phyloP scores from a whole-genome alignment of 2,797 vertebrate genomes.

The Anolis apletophallus region DNA sequence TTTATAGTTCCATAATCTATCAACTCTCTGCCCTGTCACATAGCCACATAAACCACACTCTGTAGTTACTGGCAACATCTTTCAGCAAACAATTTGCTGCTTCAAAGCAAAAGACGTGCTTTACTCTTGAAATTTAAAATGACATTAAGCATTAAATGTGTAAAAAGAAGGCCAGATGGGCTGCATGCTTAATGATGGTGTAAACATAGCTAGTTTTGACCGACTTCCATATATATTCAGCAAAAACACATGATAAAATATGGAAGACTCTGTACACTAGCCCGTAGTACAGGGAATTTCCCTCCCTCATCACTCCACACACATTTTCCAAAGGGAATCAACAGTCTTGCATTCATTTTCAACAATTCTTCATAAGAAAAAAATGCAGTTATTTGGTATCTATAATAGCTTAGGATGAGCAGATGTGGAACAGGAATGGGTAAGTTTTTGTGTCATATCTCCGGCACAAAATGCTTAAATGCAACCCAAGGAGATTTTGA shows the following conservation, averaged over 20 bases:
- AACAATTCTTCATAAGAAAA: background rate
- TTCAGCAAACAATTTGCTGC: constrained; percentile 8
- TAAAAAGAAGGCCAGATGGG: constrained; percentile 14
- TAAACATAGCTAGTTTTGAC: background rate
- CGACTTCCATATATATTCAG: background rate
- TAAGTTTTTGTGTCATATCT: background rate
- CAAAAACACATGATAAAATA: background rate
- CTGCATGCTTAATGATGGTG: background rate
- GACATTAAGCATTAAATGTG: too few relatives aligned
- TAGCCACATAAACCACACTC: background rate
- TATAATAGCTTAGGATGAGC: background rate
- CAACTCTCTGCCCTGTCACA: background rate
- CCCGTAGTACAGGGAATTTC: background rate
- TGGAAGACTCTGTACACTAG: background rate
- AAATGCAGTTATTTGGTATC: background rate
- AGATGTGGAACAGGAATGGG: background rate
- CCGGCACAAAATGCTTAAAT: constrained; percentile 8
- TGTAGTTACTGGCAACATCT: background rate
- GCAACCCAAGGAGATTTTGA: background rate
- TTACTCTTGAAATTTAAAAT: background rate
- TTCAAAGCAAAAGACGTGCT: background rate
- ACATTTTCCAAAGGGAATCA: background rate
- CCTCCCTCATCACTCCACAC: background rate
- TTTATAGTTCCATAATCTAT: background rate
- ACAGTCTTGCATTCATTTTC: background rate